phyloP scores from a whole-genome alignment of 2,888 invertebrate genomes.

The Saturnia pavonia region DNA sequence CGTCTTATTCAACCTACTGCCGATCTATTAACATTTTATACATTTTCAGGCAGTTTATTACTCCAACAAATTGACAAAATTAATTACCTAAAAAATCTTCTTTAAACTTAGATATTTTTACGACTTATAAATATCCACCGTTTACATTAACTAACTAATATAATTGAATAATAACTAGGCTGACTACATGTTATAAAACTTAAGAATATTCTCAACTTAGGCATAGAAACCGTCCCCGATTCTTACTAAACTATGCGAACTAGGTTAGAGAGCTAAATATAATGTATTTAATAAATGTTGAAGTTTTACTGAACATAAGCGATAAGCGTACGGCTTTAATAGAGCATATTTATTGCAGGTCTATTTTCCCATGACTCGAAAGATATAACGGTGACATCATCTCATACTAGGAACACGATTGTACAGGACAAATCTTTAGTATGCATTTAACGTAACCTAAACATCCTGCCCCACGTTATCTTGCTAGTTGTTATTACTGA shows the following conservation, averaged over 20 bases:
- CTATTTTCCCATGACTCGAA: conserved; percentile 26
- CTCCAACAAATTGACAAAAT: too few relatives aligned
- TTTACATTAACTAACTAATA: neutral
- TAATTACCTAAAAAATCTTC: too few relatives aligned
- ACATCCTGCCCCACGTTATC: conserved; percentile 10
- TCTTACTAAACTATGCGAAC: neutral
- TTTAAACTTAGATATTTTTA: too few relatives aligned
- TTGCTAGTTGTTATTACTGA: neutral
- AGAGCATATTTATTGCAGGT: conserved; percentile 28
- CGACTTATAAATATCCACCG: neutral
- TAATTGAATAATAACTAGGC: neutral
- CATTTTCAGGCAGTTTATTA: too few relatives aligned
- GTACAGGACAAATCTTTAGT: conserved; percentile 12
- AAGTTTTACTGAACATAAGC: conserved; percentile 13
- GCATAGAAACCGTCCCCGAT: neutral
- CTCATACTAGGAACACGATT: neutral
- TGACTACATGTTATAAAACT: neutral
- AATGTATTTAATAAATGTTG: conserved; percentile 15
- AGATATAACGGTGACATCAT: conserved; percentile 29
- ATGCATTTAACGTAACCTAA: conserved; percentile 12
- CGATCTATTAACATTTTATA: too few relatives aligned
- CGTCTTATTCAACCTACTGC: too few relatives aligned
- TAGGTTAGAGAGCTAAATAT: conserved; percentile 2
- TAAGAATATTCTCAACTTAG: neutral
- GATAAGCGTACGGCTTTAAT: conserved; percentile 24